These are phyloP conservation scores for Agonopterix alstromeriana DNA, from an alignment of 2,888 invertebrate species.

Conservation along the genomic window DNA sequence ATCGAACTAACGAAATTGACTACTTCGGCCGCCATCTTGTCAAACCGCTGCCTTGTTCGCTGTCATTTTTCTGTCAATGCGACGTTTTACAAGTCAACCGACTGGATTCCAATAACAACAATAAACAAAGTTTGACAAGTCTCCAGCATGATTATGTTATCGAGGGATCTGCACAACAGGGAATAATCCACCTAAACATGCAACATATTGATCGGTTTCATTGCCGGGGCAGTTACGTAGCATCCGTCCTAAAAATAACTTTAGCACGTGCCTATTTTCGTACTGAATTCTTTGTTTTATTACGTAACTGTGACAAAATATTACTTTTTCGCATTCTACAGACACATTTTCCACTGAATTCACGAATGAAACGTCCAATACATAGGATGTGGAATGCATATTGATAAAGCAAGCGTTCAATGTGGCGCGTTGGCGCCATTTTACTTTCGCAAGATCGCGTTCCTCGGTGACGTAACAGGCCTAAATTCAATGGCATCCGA, in stretches of 20 bases:
- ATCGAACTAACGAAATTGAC: slow-evolving; percentile 26
- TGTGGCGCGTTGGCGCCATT: slow-evolving; percentile 69
- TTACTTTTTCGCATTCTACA: not conserved
- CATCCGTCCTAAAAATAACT: slow-evolving; percentile 60
- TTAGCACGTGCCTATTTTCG: slow-evolving; percentile 49
- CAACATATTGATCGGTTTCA: slow-evolving; percentile 35
- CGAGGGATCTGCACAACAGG: not conserved
- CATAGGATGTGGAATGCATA: slow-evolving; percentile 6
- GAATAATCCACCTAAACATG: slow-evolving; percentile 2
- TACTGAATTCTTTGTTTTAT: not conserved
- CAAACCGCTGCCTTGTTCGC: slow-evolving; percentile 51
- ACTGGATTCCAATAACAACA: slow-evolving; percentile 53
- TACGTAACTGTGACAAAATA: not conserved
- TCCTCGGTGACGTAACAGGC: slow-evolving; percentile 64
- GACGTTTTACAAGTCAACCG: slow-evolving; percentile 60
- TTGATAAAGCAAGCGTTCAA: slow-evolving; percentile 17
- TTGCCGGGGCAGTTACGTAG: slow-evolving; percentile 22
- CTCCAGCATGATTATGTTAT: slow-evolving; percentile 8
- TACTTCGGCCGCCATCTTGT: slow-evolving; percentile 52
- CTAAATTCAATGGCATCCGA: slow-evolving; percentile 31
- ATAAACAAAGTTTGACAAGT: slow-evolving; percentile 42
- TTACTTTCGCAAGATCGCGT: slow-evolving; percentile 57
- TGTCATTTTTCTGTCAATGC: slow-evolving; percentile 65
- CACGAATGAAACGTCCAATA: not conserved
- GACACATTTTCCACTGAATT: not conserved